phyloP scores from a whole-genome alignment of 2,888 invertebrate species.

The Troilus luridus region DNA sequence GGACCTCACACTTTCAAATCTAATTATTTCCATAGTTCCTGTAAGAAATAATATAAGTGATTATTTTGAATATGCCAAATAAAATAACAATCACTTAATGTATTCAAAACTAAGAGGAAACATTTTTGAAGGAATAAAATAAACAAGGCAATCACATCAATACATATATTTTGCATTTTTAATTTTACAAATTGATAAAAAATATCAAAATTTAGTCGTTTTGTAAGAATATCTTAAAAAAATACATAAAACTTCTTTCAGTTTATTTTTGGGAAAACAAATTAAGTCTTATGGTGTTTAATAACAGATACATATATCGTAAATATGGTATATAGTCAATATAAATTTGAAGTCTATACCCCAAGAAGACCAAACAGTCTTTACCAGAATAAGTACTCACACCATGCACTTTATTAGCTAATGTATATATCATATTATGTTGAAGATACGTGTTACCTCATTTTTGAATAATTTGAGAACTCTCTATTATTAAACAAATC shows the following conservation, averaged over 20 bases:
- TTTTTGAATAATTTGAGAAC: neutral
- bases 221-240: slow-evolving; percentile 32
- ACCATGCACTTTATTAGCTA: neutral
- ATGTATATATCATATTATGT: too few relatives aligned
- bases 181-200: slow-evolving; percentile 26
- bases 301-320: neutral
- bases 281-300: neutral
- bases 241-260: slow-evolving; percentile 15
- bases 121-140: slow-evolving; percentile 30
- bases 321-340: too few relatives aligned
- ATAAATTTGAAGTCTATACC: neutral
- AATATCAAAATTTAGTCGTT: neutral
- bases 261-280: neutral
- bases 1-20: neutral
- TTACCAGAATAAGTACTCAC: neutral
- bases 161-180: slow-evolving; percentile 18
- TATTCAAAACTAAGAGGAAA: slow-evolving; percentile 1
- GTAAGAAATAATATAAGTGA: neutral
- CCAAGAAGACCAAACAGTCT: neutral
- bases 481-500: neutral
- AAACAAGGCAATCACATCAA: neutral
- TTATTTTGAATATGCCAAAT: neutral
- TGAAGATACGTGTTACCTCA: neutral
- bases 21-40: neutral
- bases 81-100: neutral